Conservation (phyloP, 35 echinoderm and acorn worm genomes). For the Stichopus chloronotus region DNA sequence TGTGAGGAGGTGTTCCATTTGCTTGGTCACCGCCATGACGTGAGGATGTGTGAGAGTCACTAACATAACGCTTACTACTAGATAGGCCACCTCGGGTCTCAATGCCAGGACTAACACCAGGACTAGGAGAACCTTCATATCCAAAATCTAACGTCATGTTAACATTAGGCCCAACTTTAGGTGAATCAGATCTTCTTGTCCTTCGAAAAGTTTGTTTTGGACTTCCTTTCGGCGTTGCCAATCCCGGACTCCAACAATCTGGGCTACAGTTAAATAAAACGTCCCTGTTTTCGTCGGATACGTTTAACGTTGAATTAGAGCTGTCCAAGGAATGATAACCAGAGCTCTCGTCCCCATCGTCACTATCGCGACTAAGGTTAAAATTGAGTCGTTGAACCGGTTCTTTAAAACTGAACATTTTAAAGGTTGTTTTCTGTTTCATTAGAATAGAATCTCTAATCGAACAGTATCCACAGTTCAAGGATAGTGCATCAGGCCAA, state of each 20-base stretch:
- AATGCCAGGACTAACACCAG: slow-evolving; percentile 5
- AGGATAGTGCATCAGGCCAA: too few relatives aligned
- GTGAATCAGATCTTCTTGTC: slow-evolving; percentile 27
- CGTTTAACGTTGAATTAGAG: slow-evolving; percentile 56
- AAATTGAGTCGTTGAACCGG: slow-evolving; percentile 81
- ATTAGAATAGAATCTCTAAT: neutral
- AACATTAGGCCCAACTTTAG: neutral
- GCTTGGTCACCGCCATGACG: neutral
- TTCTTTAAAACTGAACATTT: slow-evolving; percentile 48
- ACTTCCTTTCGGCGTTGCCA: slow-evolving; percentile 89
- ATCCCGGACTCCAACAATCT: slow-evolving; percentile 81
- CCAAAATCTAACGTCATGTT: neutral
- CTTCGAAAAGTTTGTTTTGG: slow-evolving; percentile 35
- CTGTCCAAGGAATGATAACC: slow-evolving; percentile 52
- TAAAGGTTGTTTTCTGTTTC: neutral
- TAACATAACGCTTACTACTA: neutral
- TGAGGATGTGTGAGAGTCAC: slow-evolving; percentile 20
- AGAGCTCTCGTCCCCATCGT: slow-evolving; percentile 55
- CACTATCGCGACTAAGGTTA: slow-evolving; percentile 71
- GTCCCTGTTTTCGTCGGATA: slow-evolving; percentile 51
- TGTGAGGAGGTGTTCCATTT: slow-evolving; percentile 75
- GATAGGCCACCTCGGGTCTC: neutral
- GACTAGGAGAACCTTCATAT: neutral
- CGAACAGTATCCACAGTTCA: too few relatives aligned
- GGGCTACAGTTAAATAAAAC: slow-evolving; percentile 39